Percentiles rank a stretch among this genome's conserved stretches.
Evolutionary conservation across 2,888 invertebrate species (phyloP).

Genomic region (Sthenelais limicola): DNA sequence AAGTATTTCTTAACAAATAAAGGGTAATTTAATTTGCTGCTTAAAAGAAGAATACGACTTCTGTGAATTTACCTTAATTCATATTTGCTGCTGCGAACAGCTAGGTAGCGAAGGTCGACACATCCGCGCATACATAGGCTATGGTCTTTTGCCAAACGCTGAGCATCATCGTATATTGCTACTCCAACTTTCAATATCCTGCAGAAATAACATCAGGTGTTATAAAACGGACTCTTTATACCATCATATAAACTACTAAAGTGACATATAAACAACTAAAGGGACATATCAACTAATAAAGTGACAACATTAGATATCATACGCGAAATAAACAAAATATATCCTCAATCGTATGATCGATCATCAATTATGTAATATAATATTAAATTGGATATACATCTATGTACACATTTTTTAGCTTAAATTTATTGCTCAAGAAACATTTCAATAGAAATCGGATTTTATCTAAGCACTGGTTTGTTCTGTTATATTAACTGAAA

Average conservation of each 20-base stretch:
- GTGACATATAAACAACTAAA: too few species aligned
- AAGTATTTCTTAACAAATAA: neutral
- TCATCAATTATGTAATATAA: constrained; percentile 13
- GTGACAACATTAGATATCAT: too few species aligned
- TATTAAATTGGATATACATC: neutral
- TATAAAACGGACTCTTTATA: too few species aligned
- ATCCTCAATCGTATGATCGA: too few species aligned
- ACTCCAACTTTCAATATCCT: constrained; percentile 85
- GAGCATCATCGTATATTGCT: constrained; percentile 80
- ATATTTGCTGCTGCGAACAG: constrained; percentile 59
- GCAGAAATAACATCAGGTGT: too few species aligned
- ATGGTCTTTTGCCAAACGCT: constrained; percentile 79
- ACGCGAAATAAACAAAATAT: too few species aligned
- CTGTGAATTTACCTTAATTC: constrained; percentile 33
- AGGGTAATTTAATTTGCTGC: neutral
- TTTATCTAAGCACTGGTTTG: neutral
- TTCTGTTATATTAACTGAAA: neutral
- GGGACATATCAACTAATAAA: too few species aligned
- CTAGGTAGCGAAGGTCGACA: constrained; percentile 81
- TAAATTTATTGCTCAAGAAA: constrained; percentile 12
- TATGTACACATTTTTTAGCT: neutral
- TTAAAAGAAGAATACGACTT: neutral
- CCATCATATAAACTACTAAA: too few species aligned
- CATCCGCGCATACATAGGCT: constrained; percentile 76
- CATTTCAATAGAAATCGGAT: constrained; percentile 59